Evolutionary conservation across 2,797 vertebrate genomes (phyloP), one percentile per base, ranked within the genome.

Genomic region (Phoxinus dragarum): DNA sequence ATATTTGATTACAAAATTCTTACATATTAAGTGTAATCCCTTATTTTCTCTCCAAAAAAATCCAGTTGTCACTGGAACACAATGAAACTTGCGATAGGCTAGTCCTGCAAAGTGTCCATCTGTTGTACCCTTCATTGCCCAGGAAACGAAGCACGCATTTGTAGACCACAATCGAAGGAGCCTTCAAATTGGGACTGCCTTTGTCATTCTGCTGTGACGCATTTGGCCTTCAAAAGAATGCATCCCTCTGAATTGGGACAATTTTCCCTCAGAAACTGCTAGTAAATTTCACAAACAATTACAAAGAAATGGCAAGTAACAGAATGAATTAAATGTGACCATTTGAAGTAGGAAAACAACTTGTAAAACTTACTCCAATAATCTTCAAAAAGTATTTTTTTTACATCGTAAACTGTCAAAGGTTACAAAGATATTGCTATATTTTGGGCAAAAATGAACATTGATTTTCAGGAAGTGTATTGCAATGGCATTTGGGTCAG

Each of bases 131-230:
- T 64, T 31, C 2, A 6, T 31, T 31, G 12, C 12, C 61, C 12
- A 4, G 12, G 61, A 64, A 64, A 31, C 2, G 6, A 16, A 31
- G 27, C 27, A 16, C 5, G 11, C n/a, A 1, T 11, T 61, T 61
- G n/a, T n/a, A 61, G 2, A 27, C 1, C 0, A 0, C 5, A 14
- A 31, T 31, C 1, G 4, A 31, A 64, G 5, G 1, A 64, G 27
- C 12, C 61, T 64, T 64, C 12, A 64, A 31, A 64, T 64, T 64
- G 11, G 61, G 27, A 31, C 12, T 6, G 61, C 12, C 12, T 31
- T 31, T 14, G n/a, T 61, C n/a, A 12, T 12, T 6, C 59, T 6
- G 59, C 61, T 64, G 12, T 64, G 61, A 16, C 2, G 4, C n/a
- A 61, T 27, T 27, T 5, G 7, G n/a, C 59, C 5, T 64, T 64